phyloP scores from a whole-genome alignment of 2,888 invertebrate species.

The Bhutanitis thaidina region DNA sequence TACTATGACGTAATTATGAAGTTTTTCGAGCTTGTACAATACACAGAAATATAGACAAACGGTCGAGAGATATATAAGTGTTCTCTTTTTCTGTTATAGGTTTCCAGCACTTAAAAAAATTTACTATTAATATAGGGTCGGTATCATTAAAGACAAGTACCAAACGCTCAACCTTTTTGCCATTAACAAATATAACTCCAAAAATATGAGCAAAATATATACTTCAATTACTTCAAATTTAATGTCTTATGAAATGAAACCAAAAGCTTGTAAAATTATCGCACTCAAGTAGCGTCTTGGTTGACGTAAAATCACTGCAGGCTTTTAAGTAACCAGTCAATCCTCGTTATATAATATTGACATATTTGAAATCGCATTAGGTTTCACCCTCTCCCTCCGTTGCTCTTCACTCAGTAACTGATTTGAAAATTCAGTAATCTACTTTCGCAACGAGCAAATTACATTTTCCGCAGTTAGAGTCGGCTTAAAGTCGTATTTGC shows the following conservation, averaged over 20 bases:
- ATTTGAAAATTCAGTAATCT: constrained; percentile 11
- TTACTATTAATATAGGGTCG: too few species aligned
- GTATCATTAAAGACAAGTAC: too few species aligned
- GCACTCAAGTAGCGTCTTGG: not conserved
- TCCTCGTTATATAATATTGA: constrained; percentile 17
- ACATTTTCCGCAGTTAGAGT: not conserved
- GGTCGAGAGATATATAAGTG: too few species aligned
- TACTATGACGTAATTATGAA: too few species aligned
- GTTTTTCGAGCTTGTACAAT: too few species aligned
- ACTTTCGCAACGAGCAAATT: constrained; percentile 10
- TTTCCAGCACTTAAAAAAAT: too few species aligned
- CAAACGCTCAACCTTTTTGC: too few species aligned
- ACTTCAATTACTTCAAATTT: too few species aligned
- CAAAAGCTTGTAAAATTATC: not conserved
- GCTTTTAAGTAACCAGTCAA: constrained; percentile 14
- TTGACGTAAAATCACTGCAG: constrained; percentile 14
- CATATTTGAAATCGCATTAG: constrained; percentile 17
- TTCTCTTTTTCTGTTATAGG: too few species aligned
- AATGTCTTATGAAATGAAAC: not conserved
- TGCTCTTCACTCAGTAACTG: constrained; percentile 9
- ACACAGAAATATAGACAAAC: too few species aligned
- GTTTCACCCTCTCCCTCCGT: not conserved
- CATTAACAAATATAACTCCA: too few species aligned
- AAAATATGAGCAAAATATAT: too few species aligned
- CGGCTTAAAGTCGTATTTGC: not conserved